Conservation (phyloP, 2,888 invertebrate genomes). For the Pantelozetes paolii region DNA sequence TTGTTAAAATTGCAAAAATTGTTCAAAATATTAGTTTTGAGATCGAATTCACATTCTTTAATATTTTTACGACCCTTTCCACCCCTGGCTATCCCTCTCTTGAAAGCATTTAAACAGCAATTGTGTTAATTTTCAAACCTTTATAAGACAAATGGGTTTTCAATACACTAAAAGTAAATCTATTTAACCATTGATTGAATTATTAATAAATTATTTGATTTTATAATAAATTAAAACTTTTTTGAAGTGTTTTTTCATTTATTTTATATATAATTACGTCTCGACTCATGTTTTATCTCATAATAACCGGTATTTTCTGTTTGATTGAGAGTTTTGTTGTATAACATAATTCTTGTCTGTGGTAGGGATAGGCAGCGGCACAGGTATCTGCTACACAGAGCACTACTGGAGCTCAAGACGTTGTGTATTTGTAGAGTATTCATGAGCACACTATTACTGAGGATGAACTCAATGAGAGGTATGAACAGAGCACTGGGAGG, state of each 20-base stretch:
- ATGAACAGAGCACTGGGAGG: background rate
- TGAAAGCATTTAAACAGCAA: no score
- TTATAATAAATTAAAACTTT: background rate
- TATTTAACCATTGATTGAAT: background rate
- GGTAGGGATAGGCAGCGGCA: constrained; percentile 9
- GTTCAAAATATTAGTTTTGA: no score
- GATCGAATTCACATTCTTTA: no score
- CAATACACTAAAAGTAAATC: background rate
- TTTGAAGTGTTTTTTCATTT: background rate
- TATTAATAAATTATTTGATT: constrained; percentile 26
- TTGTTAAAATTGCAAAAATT: no score
- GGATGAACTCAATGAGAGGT: background rate
- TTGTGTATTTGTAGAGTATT: background rate
- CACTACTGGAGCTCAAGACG: background rate
- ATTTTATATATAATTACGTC: constrained; percentile 24
- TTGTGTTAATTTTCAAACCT: no score
- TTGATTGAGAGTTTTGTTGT: background rate
- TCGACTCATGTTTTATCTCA: constrained; percentile 14
- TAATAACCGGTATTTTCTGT: constrained; percentile 25
- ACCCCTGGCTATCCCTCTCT: no score
- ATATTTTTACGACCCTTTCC: no score
- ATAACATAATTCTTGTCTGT: constrained; percentile 25
- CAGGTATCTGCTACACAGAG: background rate
- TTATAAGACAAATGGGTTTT: no score
- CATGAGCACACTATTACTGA: background rate